Conservation (phyloP, 1,140 invertebrate genomes). For the Magallana angulata region DNA sequence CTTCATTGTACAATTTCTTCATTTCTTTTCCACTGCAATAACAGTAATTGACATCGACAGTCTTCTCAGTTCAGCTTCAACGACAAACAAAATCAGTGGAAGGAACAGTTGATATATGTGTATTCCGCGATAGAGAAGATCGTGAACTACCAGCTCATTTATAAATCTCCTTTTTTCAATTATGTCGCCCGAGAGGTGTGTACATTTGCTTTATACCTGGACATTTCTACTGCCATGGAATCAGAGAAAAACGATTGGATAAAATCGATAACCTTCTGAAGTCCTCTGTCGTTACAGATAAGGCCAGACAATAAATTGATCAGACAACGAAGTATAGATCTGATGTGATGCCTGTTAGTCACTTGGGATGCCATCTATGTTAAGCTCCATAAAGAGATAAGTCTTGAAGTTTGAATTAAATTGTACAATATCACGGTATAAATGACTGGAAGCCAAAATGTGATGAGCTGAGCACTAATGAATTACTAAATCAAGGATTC, state of each 20-base stretch:
- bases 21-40: too few relatives aligned
- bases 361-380: not conserved
- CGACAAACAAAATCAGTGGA: too few relatives aligned
- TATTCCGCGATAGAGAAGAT: not conserved
- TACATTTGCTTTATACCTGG: not conserved
- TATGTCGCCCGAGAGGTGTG: not conserved
- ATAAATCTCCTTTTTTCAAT: not conserved
- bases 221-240: constrained; percentile 23
- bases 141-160: not conserved
- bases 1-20: too few relatives aligned
- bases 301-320: constrained; percentile 16
- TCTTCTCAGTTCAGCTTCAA: too few relatives aligned
- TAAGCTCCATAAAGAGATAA: not conserved
- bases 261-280: constrained; percentile 11
- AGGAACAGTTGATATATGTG: not conserved
- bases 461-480: too few relatives aligned
- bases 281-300: not conserved
- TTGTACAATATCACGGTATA: too few relatives aligned
- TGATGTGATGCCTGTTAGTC: constrained; percentile 6
- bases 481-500: too few relatives aligned
- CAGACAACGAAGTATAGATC: not conserved
- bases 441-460: too few relatives aligned
- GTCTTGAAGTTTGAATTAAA: not conserved
- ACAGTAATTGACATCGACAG: too few relatives aligned
- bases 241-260: not conserved